These are phyloP conservation scores for Cantharis rufa DNA, from an alignment of 2,888 invertebrate species.

Conservation along the genomic window DNA sequence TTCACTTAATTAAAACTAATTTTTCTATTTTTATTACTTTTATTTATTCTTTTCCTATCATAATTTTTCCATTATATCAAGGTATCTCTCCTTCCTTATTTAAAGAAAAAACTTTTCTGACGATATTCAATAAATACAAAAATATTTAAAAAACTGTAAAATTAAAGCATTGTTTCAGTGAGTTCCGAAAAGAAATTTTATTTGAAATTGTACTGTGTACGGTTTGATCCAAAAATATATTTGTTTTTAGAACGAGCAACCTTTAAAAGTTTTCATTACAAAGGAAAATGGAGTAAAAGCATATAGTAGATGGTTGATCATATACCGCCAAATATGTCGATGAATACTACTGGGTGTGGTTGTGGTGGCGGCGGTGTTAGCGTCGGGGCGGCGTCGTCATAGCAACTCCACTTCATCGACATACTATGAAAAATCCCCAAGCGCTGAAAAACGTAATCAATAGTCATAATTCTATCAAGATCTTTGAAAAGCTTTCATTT, in stretches of 20 bases:
- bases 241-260: background rate
- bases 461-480: conserved; percentile 46
- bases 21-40: too few relatives aligned
- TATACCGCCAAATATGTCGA: conserved; percentile 25
- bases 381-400: conserved; percentile 47
- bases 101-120: too few relatives aligned
- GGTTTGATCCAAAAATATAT: too few relatives aligned
- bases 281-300: background rate
- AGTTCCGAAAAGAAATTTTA: too few relatives aligned
- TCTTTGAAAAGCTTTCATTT: conserved; percentile 27
- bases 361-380: conserved; percentile 36
- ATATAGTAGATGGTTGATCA: conserved; percentile 5
- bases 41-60: too few relatives aligned
- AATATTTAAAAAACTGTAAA: too few relatives aligned
- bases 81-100: too few relatives aligned
- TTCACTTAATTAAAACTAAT: too few relatives aligned
- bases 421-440: conserved; percentile 53
- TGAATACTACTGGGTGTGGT: conserved; percentile 44
- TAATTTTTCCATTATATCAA: too few relatives aligned
- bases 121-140: too few relatives aligned
- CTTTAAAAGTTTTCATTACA: background rate
- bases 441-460: conserved; percentile 50
- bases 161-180: too few relatives aligned
- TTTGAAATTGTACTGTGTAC: too few relatives aligned
- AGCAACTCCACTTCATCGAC: conserved; percentile 52